Conservation (phyloP, 2,888 invertebrate genomes). For the Steinernema hermaphroditum region DNA sequence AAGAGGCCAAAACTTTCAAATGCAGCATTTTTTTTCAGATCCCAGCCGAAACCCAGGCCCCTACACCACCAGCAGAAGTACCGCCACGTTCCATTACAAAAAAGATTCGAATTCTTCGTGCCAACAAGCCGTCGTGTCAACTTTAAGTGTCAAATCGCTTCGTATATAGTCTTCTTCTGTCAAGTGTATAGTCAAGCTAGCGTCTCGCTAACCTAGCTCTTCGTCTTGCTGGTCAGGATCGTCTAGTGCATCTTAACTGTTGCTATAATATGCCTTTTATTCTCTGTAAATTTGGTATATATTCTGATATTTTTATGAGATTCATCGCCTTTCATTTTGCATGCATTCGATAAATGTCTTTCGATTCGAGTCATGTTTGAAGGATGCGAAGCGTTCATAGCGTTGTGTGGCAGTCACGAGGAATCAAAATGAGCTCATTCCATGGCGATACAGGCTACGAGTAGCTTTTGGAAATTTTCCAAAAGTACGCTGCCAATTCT, state of each 20-base stretch:
- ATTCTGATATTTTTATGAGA: too few relatives aligned
- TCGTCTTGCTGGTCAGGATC: slow-evolving; percentile 22
- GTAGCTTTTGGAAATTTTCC: too few relatives aligned
- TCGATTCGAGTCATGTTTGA: background rate
- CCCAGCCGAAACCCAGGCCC: background rate
- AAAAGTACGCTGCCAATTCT: too few relatives aligned
- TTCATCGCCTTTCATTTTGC: background rate
- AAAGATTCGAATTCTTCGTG: slow-evolving; percentile 8
- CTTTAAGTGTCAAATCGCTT: background rate
- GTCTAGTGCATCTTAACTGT: background rate
- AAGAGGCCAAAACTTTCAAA: too few relatives aligned
- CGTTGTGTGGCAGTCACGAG: too few relatives aligned
- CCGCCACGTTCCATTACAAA: background rate
- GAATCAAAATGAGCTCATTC: too few relatives aligned
- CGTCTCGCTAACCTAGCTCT: background rate
- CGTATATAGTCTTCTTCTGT: background rate
- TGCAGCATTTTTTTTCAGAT: background rate
- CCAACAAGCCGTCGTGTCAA: background rate
- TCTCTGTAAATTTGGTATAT: background rate
- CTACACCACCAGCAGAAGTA: background rate
- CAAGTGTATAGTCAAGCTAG: slow-evolving; percentile 1
- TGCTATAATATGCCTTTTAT: background rate
- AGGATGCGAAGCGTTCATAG: too few relatives aligned
- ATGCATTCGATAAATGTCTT: background rate
- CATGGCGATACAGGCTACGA: too few relatives aligned